phyloP scores from a whole-genome alignment of 2,888 invertebrate genomes.

The Itoplectis maculator region DNA sequence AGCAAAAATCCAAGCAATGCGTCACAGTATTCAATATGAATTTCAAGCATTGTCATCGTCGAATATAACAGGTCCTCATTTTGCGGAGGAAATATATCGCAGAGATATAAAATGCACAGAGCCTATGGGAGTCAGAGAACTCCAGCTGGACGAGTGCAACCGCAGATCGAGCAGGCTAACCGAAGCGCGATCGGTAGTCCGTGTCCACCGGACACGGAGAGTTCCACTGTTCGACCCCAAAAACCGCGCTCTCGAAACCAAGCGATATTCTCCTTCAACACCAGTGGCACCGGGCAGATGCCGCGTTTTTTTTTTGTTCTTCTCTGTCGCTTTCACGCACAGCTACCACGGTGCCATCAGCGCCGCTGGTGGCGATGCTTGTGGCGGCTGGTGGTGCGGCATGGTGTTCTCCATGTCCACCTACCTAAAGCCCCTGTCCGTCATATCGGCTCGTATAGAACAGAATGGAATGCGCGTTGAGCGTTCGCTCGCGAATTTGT shows the following conservation, averaged over 20 bases:
- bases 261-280: conserved; percentile 31
- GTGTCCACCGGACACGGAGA: conserved; percentile 49
- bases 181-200: conserved; percentile 57
- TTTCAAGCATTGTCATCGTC: neutral
- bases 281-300: conserved; percentile 10
- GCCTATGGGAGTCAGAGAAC: neutral
- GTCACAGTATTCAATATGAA: neutral
- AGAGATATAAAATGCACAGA: neutral
- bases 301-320: conserved; percentile 2
- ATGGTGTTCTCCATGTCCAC: conserved; percentile 4
- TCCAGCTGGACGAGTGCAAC: conserved; percentile 26
- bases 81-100: neutral
- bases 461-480: conserved; percentile 79
- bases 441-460: conserved; percentile 71
- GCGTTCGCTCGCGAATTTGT: conserved; percentile 72
- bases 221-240: conserved; percentile 60
- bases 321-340: conserved; percentile 35
- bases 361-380: conserved; percentile 59
- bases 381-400: conserved; percentile 49
- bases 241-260: conserved; percentile 61
- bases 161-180: conserved; percentile 64
- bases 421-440: conserved; percentile 66
- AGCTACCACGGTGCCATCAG: conserved; percentile 22
- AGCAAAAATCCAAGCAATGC: neutral
- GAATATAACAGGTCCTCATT: neutral